Evolutionary conservation across 2,888 invertebrate genomes (phyloP), one percentile per base, ranked within the genome.

Genomic region (Zele albiditarsus): DNA sequence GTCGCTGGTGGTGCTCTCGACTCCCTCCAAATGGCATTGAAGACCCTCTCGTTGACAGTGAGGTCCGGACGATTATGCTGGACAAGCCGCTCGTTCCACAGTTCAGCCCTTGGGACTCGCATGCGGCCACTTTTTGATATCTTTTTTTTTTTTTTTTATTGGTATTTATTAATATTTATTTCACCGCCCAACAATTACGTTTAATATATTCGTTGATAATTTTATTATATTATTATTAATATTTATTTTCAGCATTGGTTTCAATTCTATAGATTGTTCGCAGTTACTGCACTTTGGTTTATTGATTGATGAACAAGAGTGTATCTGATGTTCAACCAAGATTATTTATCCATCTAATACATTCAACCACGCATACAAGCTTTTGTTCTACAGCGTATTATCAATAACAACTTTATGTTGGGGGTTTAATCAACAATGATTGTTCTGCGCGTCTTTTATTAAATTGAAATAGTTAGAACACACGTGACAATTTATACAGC

Each of bases 101-200:
- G 77, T 76, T 86, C 85, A 71, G 82, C 79, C 78, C 85, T 84
- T 77, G 85, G 85, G 68, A 87, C 84, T 83, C 87, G 86, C 87
- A 87, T 87, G 82, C 87, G 85, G 86, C 68, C 62, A 62, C 46
- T 12, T 63, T 62, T 66, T 49, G 1, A 20, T 27, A 14, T 66
- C 49, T 12, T 5, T 65, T 27, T 3, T n/a, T n/a, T n/a, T n/a
- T n/a, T n/a, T n/a, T n/a, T n/a, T n/a, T n/a, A n/a, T n/a, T 31
- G 23, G 38, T 58, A 53, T 53, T 53, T 53, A 53, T n/a, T 27
- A 20, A 60, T 14, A 66, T 25, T 38, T 38, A n/a, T n/a, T 57
- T 33, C 38, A 69, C 46, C 57, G 38, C 65, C 27, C 49, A 58
- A 23, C 62, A 62, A 49, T 58, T 46, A 66, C 42, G 23, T 38